phyloP scores from a whole-genome alignment of 2,888 invertebrate genomes.

The Branchellion lobata region DNA sequence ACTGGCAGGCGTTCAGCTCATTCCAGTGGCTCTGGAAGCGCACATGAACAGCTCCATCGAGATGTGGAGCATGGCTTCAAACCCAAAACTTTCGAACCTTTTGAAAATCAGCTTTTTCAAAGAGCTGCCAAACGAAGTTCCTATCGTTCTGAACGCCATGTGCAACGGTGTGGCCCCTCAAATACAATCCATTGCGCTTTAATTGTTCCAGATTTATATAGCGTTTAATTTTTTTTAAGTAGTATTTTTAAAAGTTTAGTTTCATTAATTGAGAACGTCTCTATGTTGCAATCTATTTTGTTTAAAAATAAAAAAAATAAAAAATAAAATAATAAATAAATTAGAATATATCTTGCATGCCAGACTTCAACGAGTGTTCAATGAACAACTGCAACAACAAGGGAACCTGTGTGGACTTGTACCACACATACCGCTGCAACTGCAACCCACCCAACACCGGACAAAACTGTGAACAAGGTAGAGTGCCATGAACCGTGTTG shows the following conservation, averaged over 20 bases:
- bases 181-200: no score
- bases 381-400: conserved; percentile 56
- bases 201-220: no score
- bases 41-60: conserved; percentile 52
- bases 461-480: conserved; percentile 56
- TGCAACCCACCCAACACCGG: conserved; percentile 56
- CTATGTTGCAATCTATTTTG: background rate
- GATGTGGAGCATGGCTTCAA: conserved; percentile 57
- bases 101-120: conserved; percentile 52
- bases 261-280: no score
- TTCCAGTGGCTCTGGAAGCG: conserved; percentile 40
- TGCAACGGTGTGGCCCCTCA: conserved; percentile 44
- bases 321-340: no score
- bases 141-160: conserved; percentile 6
- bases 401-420: conserved; percentile 54
- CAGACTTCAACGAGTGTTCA: conserved; percentile 56
- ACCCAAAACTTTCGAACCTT: conserved; percentile 56
- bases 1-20: conserved; percentile 29
- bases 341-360: conserved; percentile 1
- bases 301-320: no score
- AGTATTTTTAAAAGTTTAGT: no score
- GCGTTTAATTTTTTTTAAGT: no score
- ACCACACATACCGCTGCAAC: conserved; percentile 55
- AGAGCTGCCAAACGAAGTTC: conserved; percentile 3
- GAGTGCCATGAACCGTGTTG: conserved; percentile 48